phyloP scores from a whole-genome alignment of 2,113 vertebrate species.

The Anarhynchus alexandrinus region DNA sequence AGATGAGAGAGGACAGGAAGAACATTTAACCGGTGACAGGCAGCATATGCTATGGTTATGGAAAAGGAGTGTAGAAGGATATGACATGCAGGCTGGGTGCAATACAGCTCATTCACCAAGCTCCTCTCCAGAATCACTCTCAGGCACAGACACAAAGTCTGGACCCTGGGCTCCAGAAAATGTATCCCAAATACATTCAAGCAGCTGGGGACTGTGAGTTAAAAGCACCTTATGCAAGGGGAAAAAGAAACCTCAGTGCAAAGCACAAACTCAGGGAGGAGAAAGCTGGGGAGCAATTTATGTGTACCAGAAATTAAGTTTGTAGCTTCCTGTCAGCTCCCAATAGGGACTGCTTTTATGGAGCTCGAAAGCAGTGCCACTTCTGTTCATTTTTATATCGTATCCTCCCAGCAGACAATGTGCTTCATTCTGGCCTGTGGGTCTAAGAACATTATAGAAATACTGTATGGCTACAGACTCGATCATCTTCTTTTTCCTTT shows the following conservation, averaged over 20 bases:
- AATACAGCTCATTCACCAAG: not conserved
- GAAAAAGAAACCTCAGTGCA: fast-evolving
- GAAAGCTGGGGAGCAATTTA: not conserved
- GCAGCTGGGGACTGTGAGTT: not conserved
- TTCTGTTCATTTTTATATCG: not conserved
- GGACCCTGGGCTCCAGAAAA: not conserved
- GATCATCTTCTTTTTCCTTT: not conserved
- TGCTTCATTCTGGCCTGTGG: not conserved
- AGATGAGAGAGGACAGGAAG: not conserved
- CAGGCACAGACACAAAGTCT: not conserved
- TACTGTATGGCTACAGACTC: not conserved
- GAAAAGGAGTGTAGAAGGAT: not conserved
- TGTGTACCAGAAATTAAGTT: not conserved
- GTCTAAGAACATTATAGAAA: not conserved
- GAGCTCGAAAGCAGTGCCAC: not conserved
- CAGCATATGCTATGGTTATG: fast-evolving
- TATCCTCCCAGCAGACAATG: not conserved
- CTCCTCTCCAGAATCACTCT: not conserved
- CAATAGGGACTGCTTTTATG: not conserved
- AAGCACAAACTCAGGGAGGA: not conserved
- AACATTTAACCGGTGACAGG: not conserved
- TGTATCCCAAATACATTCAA: fast-evolving
- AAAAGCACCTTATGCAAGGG: not conserved
- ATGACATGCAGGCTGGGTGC: not conserved
- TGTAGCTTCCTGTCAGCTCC: not conserved